Conservation (phyloP, 2,797 vertebrate genomes). For the Malacoctenus gilli region DNA sequence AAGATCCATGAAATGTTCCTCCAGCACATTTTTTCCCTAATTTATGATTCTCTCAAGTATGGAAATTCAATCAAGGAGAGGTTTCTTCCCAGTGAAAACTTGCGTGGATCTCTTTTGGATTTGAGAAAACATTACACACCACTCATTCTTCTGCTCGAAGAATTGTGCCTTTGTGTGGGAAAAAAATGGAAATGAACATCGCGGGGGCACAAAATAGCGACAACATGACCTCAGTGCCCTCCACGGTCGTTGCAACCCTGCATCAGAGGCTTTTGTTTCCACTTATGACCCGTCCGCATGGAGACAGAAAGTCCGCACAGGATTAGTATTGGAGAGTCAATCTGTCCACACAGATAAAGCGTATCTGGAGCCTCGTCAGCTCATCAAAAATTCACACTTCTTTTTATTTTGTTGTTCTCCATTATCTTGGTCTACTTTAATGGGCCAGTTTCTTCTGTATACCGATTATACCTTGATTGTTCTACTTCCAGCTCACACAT, state of each 20-base stretch:
- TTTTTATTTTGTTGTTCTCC: too few relatives aligned
- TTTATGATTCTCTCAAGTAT: not conserved
- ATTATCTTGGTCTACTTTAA: too few relatives aligned
- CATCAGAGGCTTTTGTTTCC: slow-evolving; percentile 10
- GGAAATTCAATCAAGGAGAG: not conserved
- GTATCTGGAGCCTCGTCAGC: too few relatives aligned
- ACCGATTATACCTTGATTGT: too few relatives aligned
- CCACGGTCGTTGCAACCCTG: slow-evolving; percentile 1
- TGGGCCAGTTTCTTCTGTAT: too few relatives aligned
- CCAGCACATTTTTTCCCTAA: not conserved
- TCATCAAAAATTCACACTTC: too few relatives aligned
- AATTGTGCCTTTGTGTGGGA: slow-evolving; percentile 57
- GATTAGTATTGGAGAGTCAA: too few relatives aligned
- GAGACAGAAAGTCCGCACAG: too few relatives aligned
- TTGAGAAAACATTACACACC: slow-evolving; percentile 33
- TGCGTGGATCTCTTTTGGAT: slow-evolving; percentile 6
- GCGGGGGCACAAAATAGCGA: slow-evolving; percentile 5
- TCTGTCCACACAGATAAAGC: too few relatives aligned
- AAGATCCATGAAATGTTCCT: not conserved
- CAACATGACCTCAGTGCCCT: slow-evolving; percentile 29
- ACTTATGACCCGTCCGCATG: too few relatives aligned
- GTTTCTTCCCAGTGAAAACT: slow-evolving; percentile 1
- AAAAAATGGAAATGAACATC: slow-evolving; percentile 53
- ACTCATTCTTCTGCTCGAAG: slow-evolving; percentile 36
- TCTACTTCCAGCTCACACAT: too few relatives aligned